Evolutionary conservation across 2,113 vertebrate species (phyloP), one percentile per base, ranked within the genome.

Genomic region (Otolemur garnettii): DNA sequence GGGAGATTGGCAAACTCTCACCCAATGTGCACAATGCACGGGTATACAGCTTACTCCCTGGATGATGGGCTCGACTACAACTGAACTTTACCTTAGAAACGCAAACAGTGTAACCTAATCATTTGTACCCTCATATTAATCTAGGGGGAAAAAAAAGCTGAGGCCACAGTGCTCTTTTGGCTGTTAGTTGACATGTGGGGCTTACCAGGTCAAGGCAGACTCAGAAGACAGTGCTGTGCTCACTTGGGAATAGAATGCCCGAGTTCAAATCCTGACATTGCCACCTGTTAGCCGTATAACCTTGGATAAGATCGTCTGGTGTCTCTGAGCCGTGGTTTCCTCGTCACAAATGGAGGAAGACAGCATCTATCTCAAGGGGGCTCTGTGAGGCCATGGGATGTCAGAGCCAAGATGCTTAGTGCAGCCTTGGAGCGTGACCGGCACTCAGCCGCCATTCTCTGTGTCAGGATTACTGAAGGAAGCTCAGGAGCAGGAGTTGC

Each of bases 371-470:
- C 7, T 38, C 4, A 3, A 4, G 69, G 74, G 66, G n/a, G 38
- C 55, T 89, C 68, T 62, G 68, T 60, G 84, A 92, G 38, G 60
- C 21, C 0, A 35, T 0, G 13, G 38, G 59, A 83, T 4, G 14
- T 30, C 0, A 9, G 60, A 12, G 50, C 15, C 81, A 13, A 45
- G 42, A 35, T 0, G 50, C 42, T 30, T 11, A 13, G 50, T 9
- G 11, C 24, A 50, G 35, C 55, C 59, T 35, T 35, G 42, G 17
- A 71, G n/a, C 0, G 0, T 1, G 60, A 45, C 24, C 7, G 14
- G 66, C 19, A 18, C 15, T 19, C 15, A 0, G 24, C 17, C 0
- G 7, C 45, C 22, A 8, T 7, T 13, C 69, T 53, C 93, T 33
- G 26, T 24, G 69, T 74, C 30, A 10, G 5, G 42, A 12, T 6